phyloP scores from a whole-genome alignment of 1,140 invertebrate genomes.

The Papilio machaon region DNA sequence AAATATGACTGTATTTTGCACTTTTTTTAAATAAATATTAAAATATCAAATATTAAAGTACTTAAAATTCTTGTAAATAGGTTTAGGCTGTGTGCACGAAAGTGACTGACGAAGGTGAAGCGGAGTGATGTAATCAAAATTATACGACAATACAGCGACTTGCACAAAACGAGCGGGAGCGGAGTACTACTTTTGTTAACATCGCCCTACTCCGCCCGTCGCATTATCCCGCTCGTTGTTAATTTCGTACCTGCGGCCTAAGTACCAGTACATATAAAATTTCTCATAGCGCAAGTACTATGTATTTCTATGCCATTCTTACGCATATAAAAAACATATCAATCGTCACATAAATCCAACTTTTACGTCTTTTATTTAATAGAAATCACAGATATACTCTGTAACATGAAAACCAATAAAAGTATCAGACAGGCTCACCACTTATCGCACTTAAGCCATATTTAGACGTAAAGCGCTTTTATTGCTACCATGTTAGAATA shows the following conservation, averaged over 20 bases:
- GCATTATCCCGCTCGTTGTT: no score
- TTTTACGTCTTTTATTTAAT: not conserved
- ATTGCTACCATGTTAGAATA: constrained; percentile 10
- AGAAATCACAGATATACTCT: not conserved
- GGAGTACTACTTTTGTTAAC: no score
- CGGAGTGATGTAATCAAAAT: no score
- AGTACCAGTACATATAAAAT: not conserved
- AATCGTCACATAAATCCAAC: not conserved
- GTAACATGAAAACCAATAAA: constrained; percentile 18
- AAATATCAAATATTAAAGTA: no score
- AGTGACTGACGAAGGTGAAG: no score
- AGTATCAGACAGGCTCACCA: not conserved
- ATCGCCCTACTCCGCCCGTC: no score
- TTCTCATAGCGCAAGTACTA: not conserved
- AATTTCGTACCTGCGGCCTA: not conserved
- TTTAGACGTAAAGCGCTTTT: constrained; percentile 17
- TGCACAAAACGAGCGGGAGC: no score
- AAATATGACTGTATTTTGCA: no score
- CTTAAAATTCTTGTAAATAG: no score
- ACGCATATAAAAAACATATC: not conserved
- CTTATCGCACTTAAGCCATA: constrained; percentile 22
- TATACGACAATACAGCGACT: no score
- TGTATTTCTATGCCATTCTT: not conserved
- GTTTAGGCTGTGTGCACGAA: no score
- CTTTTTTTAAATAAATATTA: no score